phyloP scores from a whole-genome alignment of 2,888 invertebrate species.

The Anagyrus pseudococci region DNA sequence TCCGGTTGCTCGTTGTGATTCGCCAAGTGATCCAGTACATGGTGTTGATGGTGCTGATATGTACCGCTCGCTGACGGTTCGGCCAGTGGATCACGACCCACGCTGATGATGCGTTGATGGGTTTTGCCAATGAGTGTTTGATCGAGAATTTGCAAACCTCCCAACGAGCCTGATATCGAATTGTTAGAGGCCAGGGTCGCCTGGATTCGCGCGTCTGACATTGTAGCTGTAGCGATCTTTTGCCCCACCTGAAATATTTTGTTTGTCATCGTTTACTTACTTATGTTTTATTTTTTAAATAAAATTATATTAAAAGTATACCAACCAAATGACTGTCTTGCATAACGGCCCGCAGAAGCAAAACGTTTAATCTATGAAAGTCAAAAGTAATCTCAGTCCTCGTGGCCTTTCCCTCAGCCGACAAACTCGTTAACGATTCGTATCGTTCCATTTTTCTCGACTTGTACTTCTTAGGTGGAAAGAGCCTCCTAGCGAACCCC shows the following conservation, averaged over 20 bases:
- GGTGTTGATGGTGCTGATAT: slow-evolving; percentile 29
- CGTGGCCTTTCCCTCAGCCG: slow-evolving; percentile 49
- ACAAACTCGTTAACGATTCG: slow-evolving; percentile 51
- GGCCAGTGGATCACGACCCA: slow-evolving; percentile 77
- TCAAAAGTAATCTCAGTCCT: slow-evolving; percentile 89
- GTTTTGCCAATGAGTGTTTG: slow-evolving; percentile 83
- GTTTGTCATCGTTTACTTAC: not conserved
- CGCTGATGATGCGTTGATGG: slow-evolving; percentile 85
- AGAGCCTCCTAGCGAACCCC: slow-evolving; percentile 83
- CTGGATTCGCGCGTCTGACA: slow-evolving; percentile 89
- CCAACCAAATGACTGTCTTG: slow-evolving; percentile 71
- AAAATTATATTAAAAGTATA: not conserved
- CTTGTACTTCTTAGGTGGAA: slow-evolving; percentile 58
- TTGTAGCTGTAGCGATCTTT: slow-evolving; percentile 93
- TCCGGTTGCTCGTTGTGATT: slow-evolving; percentile 44
- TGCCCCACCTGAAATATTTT: slow-evolving; percentile 64
- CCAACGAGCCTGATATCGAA: slow-evolving; percentile 83
- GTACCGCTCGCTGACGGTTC: slow-evolving; percentile 53
- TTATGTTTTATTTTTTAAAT: not conserved
- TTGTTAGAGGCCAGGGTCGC: slow-evolving; percentile 73
- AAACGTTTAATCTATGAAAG: slow-evolving; percentile 88
- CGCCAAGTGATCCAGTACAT: slow-evolving; percentile 54
- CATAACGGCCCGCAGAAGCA: slow-evolving; percentile 81
- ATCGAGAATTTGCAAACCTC: slow-evolving; percentile 89
- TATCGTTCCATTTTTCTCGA: slow-evolving; percentile 46